Evolutionary conservation across 2,888 invertebrate species (phyloP).

Genomic region (Cecidostiba fungosa): DNA sequence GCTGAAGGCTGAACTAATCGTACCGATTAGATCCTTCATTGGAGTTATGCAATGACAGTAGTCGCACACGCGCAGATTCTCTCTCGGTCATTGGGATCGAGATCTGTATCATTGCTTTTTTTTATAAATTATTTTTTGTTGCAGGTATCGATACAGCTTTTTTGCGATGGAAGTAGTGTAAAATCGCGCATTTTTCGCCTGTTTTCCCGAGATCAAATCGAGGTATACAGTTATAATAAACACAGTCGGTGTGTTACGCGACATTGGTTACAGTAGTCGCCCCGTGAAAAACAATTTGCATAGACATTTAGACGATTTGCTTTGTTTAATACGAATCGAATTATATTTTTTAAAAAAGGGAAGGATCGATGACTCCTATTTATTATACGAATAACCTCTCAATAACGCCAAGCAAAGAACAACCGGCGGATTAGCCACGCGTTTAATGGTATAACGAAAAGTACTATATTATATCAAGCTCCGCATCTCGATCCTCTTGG

Average conservation of each 20-base stretch:
- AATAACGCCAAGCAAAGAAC: constrained; percentile 33
- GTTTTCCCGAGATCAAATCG: constrained; percentile 13
- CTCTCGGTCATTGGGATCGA: background rate
- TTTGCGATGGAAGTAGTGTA: background rate
- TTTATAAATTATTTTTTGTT: background rate
- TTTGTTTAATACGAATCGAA: background rate
- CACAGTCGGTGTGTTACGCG: background rate
- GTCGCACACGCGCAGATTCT: constrained; percentile 7
- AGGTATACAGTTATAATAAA: constrained; percentile 13
- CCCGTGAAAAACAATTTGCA: constrained; percentile 40
- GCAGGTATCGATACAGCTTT: background rate
- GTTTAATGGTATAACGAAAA: constrained; percentile 38
- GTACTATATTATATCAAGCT: background rate
- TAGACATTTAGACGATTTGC: constrained; percentile 9
- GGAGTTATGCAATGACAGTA: constrained; percentile 47
- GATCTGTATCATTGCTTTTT: background rate
- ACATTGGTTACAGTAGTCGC: background rate
- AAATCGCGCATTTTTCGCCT: constrained; percentile 24
- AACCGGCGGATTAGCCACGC: constrained; percentile 42
- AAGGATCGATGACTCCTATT: background rate
- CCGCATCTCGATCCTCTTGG: background rate
- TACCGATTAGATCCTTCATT: constrained; percentile 49
- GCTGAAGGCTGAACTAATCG: constrained; percentile 60
- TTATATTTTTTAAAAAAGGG: too few relatives aligned
- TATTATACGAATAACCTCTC: constrained; percentile 29